Conservation (phyloP, 1,140 invertebrate species). For the Scaptomyza graminum region DNA sequence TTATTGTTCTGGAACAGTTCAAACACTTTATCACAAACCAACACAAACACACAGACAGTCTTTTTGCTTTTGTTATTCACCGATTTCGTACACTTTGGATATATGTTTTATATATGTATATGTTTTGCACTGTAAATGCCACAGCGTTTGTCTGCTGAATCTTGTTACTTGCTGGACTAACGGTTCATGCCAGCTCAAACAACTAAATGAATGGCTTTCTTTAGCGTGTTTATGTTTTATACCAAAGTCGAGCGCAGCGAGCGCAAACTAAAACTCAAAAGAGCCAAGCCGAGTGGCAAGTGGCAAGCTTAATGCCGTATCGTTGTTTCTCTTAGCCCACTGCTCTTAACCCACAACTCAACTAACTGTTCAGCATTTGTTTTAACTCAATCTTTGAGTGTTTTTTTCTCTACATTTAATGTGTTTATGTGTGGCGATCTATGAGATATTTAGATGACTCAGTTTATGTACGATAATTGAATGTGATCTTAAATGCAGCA, state of each 20-base stretch:
- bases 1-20: background rate
- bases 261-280: slow-evolving; percentile 43
- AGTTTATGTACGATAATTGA: background rate
- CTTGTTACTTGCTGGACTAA: slow-evolving; percentile 48
- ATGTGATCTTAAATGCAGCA: background rate
- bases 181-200: slow-evolving; percentile 73
- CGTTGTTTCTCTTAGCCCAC: slow-evolving; percentile 29
- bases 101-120: background rate
- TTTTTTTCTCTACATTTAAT: slow-evolving; percentile 18
- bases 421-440: background rate
- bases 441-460: slow-evolving; percentile 6
- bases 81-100: background rate
- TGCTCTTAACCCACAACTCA: slow-evolving; percentile 25
- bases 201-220: slow-evolving; percentile 81
- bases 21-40: background rate
- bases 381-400: slow-evolving; percentile 14
- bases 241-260: slow-evolving; percentile 50
- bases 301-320: slow-evolving; percentile 19
- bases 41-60: slow-evolving; percentile 6
- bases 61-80: background rate
- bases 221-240: slow-evolving; percentile 79
- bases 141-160: slow-evolving; percentile 37
- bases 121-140: slow-evolving; percentile 58
- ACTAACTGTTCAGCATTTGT: background rate
- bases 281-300: slow-evolving; percentile 39